Evolutionary conservation across 2,888 invertebrate genomes (phyloP), one percentile per base, ranked within the genome.

Genomic region (Meteorus colon): DNA sequence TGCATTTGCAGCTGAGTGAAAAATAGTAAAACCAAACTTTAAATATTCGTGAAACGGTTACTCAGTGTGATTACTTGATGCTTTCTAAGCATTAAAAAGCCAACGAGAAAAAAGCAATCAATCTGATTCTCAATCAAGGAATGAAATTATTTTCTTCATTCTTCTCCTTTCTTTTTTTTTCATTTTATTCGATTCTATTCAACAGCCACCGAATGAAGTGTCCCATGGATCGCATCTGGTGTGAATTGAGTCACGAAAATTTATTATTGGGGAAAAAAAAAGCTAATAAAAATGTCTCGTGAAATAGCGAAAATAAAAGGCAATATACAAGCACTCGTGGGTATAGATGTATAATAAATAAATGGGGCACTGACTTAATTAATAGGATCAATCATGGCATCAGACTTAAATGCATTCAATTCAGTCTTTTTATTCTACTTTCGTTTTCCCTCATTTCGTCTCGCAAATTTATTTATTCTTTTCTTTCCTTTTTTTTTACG

Each of bases 1-100:
- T 31, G 63, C 73, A 69, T 78, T 75, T 80, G 80, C 77, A 76
- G 77, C 77, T 75, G 76, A 79, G 78, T 73, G 78, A 83, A 87
- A 86, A 85, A 84, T 85, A 84, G 84, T 85, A 84, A 85, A 87
- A 86, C 85, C 82, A 84, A 86, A 85, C 83, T 83, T 85, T 85
- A 83, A 86, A 86, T 85, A 86, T 87, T 85, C 82, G 79, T 81
- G 55, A 55, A 80, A 78, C 80, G 83, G 84, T 85, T 87, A 88
- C 87, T 88, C 82, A 82, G 83, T 79, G 83, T 84, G 80, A 81
- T 79, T 84, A 84, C 81, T 82, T 69, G 31, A 69, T 74, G 68
- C 74, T 79, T 72, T 75, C 65, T 63, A 66, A 77, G 75, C 77
- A 78, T 73, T 79, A 69, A 62, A 45, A 71, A 67, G 74, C 31